Base-by-base conservation (phyloP, 2,113 vertebrate species). In the Athene cunicularia region DNA sequence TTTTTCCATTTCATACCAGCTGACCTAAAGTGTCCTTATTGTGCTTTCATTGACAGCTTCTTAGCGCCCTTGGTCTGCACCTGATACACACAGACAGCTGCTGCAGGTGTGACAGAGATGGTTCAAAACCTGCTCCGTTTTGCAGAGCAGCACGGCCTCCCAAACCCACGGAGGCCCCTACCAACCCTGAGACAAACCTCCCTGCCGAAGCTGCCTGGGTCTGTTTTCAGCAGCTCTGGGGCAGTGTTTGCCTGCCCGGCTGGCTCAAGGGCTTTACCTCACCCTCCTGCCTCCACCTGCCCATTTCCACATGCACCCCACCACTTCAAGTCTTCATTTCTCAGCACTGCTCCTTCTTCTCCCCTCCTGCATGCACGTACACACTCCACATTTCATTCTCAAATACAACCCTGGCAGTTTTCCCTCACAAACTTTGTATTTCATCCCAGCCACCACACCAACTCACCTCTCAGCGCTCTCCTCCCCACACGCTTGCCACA, bases 391-490 rank as follows among this genome's bases (percentile, higher is more conserved):
- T 6, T 49, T 16, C 47, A 73, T 7, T 21, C 50, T 20, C 35
- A 43, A 12, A 73, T 0, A 52, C 1, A 56, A n/a, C 12, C 13
- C 49, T 4, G 10, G 22, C 24, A 14, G 14, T 7, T 75, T 59
- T 55, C 41, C 50, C 70, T 90, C 70, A 63, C 52, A 20, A n/a
- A n/a, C 27, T 32, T 16, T 0, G 0, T 15, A 26, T 24, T 73
- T 30, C 30, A n/a, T 0, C 14, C 26, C 22, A 10, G 22, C 22
- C 3, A 1, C 26, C 2, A 27, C 52, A 33, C 14, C 12, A 5
- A 2, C 35, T 43, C 22, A 2, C 13, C 30, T 21, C n/a, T 43
- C 0, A 0, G 23, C 4, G 52, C 9, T 14, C 49, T 33, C 4
- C 67, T 62, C 41, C 60, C 37, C 10, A 0, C 4, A 2, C 1